These are phyloP conservation scores for Lissocephala sabroskyi DNA, from an alignment of 2,888 invertebrate genomes.

Conservation along the genomic window DNA sequence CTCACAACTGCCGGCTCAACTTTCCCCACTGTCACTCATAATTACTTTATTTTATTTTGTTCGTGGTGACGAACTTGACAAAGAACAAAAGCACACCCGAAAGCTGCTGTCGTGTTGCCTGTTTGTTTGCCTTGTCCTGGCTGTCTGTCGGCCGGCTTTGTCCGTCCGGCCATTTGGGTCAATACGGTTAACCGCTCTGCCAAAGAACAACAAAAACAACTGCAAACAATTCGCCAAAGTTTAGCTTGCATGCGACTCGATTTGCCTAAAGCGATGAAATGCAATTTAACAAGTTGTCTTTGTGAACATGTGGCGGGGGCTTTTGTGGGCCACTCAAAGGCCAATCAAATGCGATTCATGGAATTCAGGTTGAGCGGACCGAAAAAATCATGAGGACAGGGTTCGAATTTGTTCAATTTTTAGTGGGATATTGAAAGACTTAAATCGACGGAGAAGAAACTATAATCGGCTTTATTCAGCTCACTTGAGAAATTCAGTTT, in stretches of 20 bases:
- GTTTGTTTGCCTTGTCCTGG: not conserved
- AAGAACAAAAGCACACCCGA: not conserved
- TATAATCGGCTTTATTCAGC: too few relatives aligned
- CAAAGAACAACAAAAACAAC: not conserved
- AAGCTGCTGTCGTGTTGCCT: not conserved
- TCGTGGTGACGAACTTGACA: slow-evolving; percentile 12
- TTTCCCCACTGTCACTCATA: slow-evolving; percentile 1
- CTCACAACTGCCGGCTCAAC: not conserved
- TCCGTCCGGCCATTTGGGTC: not conserved
- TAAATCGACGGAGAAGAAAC: too few relatives aligned
- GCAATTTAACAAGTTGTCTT: too few relatives aligned
- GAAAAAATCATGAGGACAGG: too few relatives aligned
- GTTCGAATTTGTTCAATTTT: too few relatives aligned
- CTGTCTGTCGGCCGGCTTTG: not conserved
- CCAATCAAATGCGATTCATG: not conserved
- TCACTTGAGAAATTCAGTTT: too few relatives aligned
- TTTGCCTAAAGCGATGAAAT: not conserved
- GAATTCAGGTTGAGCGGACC: too few relatives aligned
- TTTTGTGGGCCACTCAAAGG: not conserved
- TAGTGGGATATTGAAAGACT: too few relatives aligned
- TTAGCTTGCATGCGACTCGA: not conserved
- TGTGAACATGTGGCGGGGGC: too few relatives aligned
- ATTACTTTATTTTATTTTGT: slow-evolving; percentile 11
- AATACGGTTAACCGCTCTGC: not conserved
- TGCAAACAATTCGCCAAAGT: not conserved